These are phyloP conservation scores for Papilio protenor DNA, from an alignment of 2,888 invertebrate genomes.

Conservation along the genomic window DNA sequence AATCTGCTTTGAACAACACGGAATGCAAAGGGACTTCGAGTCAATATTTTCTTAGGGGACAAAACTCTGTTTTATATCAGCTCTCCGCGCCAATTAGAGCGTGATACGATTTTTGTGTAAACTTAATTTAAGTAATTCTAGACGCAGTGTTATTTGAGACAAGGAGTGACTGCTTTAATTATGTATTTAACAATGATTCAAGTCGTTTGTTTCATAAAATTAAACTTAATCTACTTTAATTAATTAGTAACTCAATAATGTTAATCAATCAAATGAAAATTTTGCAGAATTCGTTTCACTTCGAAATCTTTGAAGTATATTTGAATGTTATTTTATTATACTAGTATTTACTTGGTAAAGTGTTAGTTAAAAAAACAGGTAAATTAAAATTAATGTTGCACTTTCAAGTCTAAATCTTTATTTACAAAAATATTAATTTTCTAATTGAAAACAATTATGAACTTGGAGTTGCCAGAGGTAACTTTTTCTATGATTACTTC, in stretches of 20 bases:
- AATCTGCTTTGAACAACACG: conserved; percentile 82
- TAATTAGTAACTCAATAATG: conserved; percentile 6
- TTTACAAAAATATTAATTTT: too few species aligned
- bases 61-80: conserved; percentile 64
- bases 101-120: conserved; percentile 80
- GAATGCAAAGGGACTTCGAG: conserved; percentile 78
- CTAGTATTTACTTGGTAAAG: too few species aligned
- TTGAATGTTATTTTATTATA: too few species aligned
- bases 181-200: conserved; percentile 41
- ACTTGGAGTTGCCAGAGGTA: not conserved
- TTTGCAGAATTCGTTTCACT: not conserved
- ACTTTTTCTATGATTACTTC: not conserved
- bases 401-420: too few species aligned
- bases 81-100: conserved; percentile 80
- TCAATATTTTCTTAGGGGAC: conserved; percentile 83
- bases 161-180: conserved; percentile 42
- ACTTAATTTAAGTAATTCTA: conserved; percentile 71
- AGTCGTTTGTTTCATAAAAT: conserved; percentile 30
- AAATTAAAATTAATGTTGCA: too few species aligned
- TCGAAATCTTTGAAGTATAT: not conserved
- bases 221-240: conserved; percentile 5
- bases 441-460: not conserved
- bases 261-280: not conserved
- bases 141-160: conserved; percentile 36
- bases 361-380: too few species aligned